phyloP scores from a whole-genome alignment of 1,140 invertebrate species.

The Drosophila mauritiana region DNA sequence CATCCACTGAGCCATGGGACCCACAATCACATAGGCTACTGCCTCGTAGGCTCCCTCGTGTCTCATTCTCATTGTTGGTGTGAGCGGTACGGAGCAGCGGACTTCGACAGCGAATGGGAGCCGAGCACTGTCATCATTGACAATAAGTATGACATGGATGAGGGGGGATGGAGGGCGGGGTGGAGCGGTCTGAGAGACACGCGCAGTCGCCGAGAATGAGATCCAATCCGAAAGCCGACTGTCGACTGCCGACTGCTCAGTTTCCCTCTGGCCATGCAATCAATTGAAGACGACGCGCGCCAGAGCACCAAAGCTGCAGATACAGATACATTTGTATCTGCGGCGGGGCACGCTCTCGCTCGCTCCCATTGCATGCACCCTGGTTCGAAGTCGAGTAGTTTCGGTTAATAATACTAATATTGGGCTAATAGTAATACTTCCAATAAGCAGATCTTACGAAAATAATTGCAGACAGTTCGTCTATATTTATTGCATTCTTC shows the following conservation, averaged over 20 bases:
- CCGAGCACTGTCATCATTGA: constrained; percentile 84
- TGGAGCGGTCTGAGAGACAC: constrained; percentile 63
- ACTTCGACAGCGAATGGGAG: constrained; percentile 60
- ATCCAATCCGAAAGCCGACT: constrained; percentile 57
- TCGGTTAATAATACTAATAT: not conserved
- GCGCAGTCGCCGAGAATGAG: constrained; percentile 58
- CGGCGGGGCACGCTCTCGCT: constrained; percentile 40
- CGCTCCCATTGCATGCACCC: constrained; percentile 44
- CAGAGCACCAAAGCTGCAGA: constrained; percentile 53
- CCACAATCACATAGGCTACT: constrained; percentile 21
- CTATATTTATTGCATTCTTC: not conserved
- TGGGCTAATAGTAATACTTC: not conserved
- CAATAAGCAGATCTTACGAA: not conserved
- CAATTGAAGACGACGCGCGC: constrained; percentile 79
- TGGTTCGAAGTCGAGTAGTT: not conserved
- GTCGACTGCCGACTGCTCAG: constrained; percentile 31
- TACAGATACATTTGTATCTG: constrained; percentile 29
- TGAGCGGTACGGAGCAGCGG: constrained; percentile 51
- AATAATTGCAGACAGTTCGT: not conserved
- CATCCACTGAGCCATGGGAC: constrained; percentile 5
- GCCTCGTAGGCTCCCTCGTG: constrained; percentile 44
- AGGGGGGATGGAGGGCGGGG: constrained; percentile 3
- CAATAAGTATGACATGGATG: constrained; percentile 82
- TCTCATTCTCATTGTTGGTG: constrained; percentile 40
- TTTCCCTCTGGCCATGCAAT: constrained; percentile 59